phyloP scores from a whole-genome alignment of 2,113 vertebrate species.

The Phoenicopterus ruber region DNA sequence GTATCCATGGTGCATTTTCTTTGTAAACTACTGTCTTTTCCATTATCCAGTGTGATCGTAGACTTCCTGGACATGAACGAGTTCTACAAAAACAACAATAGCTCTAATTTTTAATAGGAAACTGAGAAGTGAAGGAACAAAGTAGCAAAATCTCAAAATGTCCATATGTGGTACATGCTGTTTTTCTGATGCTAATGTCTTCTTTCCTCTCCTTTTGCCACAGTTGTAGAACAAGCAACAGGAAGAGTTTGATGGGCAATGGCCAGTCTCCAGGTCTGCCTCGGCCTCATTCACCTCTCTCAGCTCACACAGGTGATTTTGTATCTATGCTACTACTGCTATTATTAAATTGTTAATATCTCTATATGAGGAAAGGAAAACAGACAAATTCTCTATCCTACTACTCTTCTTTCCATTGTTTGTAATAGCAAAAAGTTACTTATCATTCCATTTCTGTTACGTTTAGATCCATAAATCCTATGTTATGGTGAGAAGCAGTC shows the following conservation, averaged over 20 bases:
- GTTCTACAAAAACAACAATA: neutral
- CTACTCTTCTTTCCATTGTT: neutral
- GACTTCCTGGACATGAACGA: conserved; percentile 10
- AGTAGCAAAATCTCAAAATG: neutral
- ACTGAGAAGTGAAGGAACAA: neutral
- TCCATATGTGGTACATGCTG: neutral
- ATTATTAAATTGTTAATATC: neutral
- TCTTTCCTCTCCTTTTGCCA: neutral
- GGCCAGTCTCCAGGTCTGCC: conserved; percentile 89
- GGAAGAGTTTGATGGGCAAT: conserved; percentile 94
- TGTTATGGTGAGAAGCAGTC: neutral
- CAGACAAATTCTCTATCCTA: neutral
- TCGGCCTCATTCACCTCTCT: conserved; percentile 93
- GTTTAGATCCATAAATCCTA: neutral
- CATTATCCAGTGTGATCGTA: neutral
- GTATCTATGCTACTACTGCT: neutral
- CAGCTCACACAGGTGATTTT: conserved; percentile 87
- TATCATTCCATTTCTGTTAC: neutral
- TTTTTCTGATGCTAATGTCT: neutral
- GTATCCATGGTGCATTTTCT: neutral
- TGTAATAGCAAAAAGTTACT: neutral
- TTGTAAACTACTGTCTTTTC: neutral
- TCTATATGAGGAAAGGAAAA: neutral
- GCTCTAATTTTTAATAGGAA: neutral
- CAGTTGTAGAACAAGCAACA: conserved; percentile 95